Evolutionary conservation across 2,113 vertebrate genomes (phyloP), one percentile per base, ranked within the genome.

Genomic region (Alexandromys fortis): DNA sequence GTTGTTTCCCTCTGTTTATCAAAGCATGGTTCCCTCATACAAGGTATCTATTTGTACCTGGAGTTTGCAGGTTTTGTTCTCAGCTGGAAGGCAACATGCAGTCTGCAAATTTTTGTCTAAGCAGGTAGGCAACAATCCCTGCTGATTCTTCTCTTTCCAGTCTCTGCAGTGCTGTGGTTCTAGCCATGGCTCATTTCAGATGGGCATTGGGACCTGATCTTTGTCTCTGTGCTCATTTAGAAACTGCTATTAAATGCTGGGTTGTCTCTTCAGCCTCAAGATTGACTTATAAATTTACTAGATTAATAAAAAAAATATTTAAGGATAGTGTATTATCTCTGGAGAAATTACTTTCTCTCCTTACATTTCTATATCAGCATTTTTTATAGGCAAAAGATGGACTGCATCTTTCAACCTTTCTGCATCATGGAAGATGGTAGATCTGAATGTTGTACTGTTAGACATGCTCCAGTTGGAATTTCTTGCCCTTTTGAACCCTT

Each of bases 401-500:
- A 70, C 35, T 88, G 19, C 1, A 33, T 24, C 28, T 86, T 95
- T 94, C 11, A 45, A 45, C 16, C 24, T 72, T 72, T 52, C 22
- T 7, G 28, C 7, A 16, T 12, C 3, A n/a, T n/a, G 4, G 49
- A 81, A 52, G 52, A 65, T 79, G 16, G 4, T 2, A 89, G 6
- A 82, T 4, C 42, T 89, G 0, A 0, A 73, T 10, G 12, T 30
- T 35, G 19, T 10, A n/a, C 12, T 42, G n/a, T 3, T 1, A 42
- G 7, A 0, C 21, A 42, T 61, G 42, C 68, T 73, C 2, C 33
- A 61, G 38, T 35, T 76, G 38, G 7, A 21, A 47, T 52, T 61
- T 33, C 10, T 49, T 45, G 22, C n/a, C 7, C 2, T 47, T 21
- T 1, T 33, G 1, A 6, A 5, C 2, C 63, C 1, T 28, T 68